These are phyloP conservation scores for Phoenoteleia sp. DNA, from an alignment of 2,888 invertebrate genomes.

Conservation along the genomic window DNA sequence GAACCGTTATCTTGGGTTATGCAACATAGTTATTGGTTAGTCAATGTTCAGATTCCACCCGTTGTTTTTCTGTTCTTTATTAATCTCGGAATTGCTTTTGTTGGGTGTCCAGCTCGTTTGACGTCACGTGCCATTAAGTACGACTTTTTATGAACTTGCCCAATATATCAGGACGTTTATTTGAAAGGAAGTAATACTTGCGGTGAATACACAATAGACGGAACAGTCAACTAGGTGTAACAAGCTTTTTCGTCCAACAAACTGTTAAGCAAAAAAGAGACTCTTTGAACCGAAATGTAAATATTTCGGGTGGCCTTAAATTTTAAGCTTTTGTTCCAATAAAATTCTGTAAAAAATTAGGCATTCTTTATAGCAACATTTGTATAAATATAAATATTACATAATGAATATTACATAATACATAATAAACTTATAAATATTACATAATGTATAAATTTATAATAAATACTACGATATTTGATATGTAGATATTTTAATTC, in stretches of 20 bases:
- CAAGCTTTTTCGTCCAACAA: constrained; percentile 26
- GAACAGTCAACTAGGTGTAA: constrained; percentile 29
- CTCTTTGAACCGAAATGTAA: constrained; percentile 5
- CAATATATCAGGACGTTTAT: constrained; percentile 36
- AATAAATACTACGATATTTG: too few relatives aligned
- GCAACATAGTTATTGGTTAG: constrained; percentile 3
- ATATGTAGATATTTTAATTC: too few relatives aligned
- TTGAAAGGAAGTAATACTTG: constrained; percentile 53
- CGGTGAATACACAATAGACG: constrained; percentile 32
- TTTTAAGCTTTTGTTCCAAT: too few relatives aligned
- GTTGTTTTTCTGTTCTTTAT: constrained; percentile 3
- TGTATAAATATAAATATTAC: too few relatives aligned
- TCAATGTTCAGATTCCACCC: constrained; percentile 8
- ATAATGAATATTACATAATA: too few relatives aligned
- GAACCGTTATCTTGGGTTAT: too few relatives aligned
- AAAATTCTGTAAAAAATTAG: too few relatives aligned
- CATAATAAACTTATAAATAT: too few relatives aligned
- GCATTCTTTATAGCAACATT: too few relatives aligned
- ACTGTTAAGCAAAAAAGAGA: constrained; percentile 10
- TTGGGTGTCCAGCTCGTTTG: too few relatives aligned
- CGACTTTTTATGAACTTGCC: constrained; percentile 30
- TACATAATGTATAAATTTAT: too few relatives aligned
- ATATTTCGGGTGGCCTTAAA: not conserved
- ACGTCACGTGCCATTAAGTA: constrained; percentile 33
- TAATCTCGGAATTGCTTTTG: not conserved